Conservation (phyloP, 2,797 vertebrate genomes). For the Myotis myotis region DNA sequence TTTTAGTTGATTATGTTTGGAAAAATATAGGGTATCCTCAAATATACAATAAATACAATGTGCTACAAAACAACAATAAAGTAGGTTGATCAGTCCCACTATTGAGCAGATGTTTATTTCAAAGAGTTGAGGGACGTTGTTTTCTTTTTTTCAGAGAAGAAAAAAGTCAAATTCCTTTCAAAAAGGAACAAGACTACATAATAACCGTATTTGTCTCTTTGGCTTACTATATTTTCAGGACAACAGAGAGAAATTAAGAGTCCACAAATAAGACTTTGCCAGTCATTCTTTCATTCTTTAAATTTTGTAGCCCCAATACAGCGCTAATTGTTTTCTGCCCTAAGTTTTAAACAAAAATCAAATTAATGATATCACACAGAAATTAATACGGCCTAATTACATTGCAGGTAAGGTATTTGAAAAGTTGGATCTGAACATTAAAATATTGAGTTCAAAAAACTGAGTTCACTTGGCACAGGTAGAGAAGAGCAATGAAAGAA, state of each 20-base stretch:
- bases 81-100: background rate
- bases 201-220: background rate
- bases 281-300: background rate
- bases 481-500: background rate
- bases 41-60: background rate
- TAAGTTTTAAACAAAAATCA: background rate
- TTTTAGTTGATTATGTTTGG: background rate
- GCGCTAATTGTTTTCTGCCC: background rate
- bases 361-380: background rate
- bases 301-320: background rate
- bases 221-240: background rate
- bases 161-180: background rate
- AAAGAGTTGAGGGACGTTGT: background rate
- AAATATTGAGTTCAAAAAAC: background rate
- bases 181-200: background rate
- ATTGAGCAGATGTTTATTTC: background rate
- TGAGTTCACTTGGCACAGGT: background rate
- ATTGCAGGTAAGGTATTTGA: background rate
- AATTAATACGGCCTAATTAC: background rate
- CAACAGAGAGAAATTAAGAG: background rate
- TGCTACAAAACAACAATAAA: background rate
- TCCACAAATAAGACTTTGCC: background rate
- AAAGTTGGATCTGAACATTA: background rate
- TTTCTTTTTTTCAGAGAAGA: background rate
- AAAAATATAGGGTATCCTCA: constrained; percentile 1